phyloP scores from a whole-genome alignment of 2,113 vertebrate species.

The Brienomyrus brachyistius region DNA sequence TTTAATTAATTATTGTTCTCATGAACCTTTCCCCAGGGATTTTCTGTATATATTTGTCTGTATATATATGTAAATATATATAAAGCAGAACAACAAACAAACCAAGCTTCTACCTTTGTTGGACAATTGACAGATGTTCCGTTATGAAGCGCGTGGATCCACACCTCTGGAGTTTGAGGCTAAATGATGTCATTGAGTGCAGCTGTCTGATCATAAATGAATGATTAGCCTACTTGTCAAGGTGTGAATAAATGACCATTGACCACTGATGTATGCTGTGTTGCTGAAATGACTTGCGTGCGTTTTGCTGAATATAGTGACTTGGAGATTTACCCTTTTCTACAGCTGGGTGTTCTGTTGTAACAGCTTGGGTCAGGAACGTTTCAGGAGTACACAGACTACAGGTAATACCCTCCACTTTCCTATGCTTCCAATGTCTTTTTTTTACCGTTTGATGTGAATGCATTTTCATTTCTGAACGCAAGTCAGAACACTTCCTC shows the following conservation, averaged over 20 bases:
- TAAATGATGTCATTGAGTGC: slow-evolving; percentile 40
- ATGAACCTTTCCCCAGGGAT: slow-evolving; percentile 40
- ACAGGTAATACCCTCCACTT: neutral
- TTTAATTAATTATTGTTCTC: slow-evolving; percentile 38
- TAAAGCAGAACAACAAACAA: slow-evolving; percentile 38
- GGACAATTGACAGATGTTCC: slow-evolving; percentile 34
- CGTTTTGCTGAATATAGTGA: neutral
- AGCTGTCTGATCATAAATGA: slow-evolving; percentile 23
- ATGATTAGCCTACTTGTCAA: slow-evolving; percentile 12
- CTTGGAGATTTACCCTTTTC: neutral
- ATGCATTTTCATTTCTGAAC: neutral
- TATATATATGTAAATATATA: slow-evolving; percentile 28
- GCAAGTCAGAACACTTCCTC: neutral
- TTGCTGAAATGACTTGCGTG: neutral
- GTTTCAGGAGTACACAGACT: neutral
- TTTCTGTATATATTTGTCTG: slow-evolving; percentile 54
- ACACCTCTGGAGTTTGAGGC: slow-evolving; percentile 40
- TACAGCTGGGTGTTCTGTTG: neutral
- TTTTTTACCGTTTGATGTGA: neutral
- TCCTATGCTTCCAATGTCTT: neutral
- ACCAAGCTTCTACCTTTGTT: slow-evolving; percentile 29
- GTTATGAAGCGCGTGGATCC: slow-evolving; percentile 36
- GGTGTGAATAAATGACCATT: slow-evolving; percentile 19
- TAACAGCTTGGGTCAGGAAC: neutral
- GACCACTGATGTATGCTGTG: neutral